Conservation (phyloP, 53 echinoderm and acorn worm species). For the Paelopatides confundens region DNA sequence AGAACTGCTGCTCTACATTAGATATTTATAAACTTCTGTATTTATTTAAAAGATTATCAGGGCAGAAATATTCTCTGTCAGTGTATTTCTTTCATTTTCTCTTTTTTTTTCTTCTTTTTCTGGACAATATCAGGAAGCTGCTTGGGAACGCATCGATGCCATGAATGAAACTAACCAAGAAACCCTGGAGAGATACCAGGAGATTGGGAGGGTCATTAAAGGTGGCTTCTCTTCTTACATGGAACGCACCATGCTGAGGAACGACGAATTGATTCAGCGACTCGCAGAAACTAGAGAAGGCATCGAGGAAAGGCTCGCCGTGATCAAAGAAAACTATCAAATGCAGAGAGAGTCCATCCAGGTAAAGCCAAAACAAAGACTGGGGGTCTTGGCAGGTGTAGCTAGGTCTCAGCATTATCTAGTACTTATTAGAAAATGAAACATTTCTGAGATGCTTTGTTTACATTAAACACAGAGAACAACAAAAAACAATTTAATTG, state of each 20-base stretch:
- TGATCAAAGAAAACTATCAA: constrained; percentile 3
- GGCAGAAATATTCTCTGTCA: too few species aligned
- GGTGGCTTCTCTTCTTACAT: constrained; percentile 38
- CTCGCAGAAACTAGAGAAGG: neutral
- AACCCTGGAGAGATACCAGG: constrained; percentile 3
- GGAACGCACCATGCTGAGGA: neutral
- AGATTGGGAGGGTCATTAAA: constrained; percentile 24
- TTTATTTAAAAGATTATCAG: too few species aligned
- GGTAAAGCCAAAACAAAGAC: neutral
- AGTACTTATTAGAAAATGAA: neutral
- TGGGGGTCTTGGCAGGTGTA: too few species aligned
- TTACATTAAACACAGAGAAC: too few species aligned
- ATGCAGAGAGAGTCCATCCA: neutral
- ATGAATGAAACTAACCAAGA: constrained; percentile 20
- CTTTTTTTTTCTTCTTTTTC: too few species aligned
- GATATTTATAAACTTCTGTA: too few species aligned
- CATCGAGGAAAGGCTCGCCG: neutral
- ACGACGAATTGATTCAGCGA: neutral
- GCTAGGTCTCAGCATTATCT: too few species aligned
- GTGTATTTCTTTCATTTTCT: too few species aligned
- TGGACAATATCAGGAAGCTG: neutral
- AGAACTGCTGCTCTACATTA: too few species aligned
- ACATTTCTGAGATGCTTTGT: too few species aligned
- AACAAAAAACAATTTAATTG: too few species aligned
- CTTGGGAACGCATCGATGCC: neutral